Percentiles rank a stretch among this genome's conserved stretches.
Evolutionary conservation across 2,888 invertebrate genomes (phyloP).

Genomic region (Deilephila elpenor): DNA sequence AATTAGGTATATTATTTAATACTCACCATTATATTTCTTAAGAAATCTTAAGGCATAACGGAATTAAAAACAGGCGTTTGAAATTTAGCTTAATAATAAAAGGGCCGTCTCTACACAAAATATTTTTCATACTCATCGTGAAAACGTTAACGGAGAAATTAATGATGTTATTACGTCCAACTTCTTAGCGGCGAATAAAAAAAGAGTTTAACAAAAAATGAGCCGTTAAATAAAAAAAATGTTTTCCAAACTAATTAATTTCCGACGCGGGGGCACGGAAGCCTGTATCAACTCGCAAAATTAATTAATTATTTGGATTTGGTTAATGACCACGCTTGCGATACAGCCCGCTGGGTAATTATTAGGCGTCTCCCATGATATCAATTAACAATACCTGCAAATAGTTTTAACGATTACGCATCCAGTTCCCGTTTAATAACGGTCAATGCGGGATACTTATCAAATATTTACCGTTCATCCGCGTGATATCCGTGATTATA

Average conservation of each 20-base stretch:
- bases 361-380: conserved; percentile 63
- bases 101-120: not conserved
- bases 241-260: conserved; percentile 44
- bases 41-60: not conserved
- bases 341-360: conserved; percentile 52
- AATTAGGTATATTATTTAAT: too few relatives aligned
- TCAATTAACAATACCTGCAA: conserved; percentile 67
- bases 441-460: conserved; percentile 42
- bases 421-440: conserved; percentile 53
- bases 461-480: conserved; percentile 59
- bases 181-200: conserved; percentile 10
- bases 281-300: conserved; percentile 48
- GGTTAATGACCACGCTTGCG: conserved; percentile 56
- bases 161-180: conserved; percentile 13
- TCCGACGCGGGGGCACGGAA: conserved; percentile 34
- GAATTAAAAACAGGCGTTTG: not conserved
- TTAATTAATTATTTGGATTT: conserved; percentile 68
- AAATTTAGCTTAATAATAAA: not conserved
- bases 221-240: conserved; percentile 35
- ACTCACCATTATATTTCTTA: not conserved
- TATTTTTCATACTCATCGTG: not conserved
- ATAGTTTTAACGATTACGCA: conserved; percentile 66
- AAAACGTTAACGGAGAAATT: conserved; percentile 13
- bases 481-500: not conserved
- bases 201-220: conserved; percentile 13